These are phyloP conservation scores for Vombatus ursinus DNA, from an alignment of 2,113 vertebrate genomes.

Conservation along the genomic window DNA sequence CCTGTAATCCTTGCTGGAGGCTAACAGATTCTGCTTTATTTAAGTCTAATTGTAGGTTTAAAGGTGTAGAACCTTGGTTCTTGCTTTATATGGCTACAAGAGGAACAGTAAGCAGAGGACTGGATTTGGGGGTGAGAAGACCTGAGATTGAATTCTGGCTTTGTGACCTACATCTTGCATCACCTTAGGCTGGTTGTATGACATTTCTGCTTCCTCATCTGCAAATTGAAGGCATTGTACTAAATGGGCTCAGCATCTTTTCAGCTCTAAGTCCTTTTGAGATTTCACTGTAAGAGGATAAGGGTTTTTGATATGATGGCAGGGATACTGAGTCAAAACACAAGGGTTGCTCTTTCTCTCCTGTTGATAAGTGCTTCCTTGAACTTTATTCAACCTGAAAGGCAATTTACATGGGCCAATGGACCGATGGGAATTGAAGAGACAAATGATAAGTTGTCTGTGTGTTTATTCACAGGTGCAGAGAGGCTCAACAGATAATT, in stretches of 20 bases:
- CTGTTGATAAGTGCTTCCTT: not conserved
- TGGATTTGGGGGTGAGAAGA: not conserved
- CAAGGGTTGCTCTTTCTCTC: not conserved
- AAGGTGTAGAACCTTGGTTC: not conserved
- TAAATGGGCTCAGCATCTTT: not conserved
- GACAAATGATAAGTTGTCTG: too few species aligned
- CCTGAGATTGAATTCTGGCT: not conserved
- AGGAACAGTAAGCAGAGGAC: not conserved
- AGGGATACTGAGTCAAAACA: not conserved
- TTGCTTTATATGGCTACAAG: conserved; percentile 29
- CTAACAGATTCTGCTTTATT: conserved; percentile 15
- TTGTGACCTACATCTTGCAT: not conserved
- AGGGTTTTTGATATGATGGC: not conserved
- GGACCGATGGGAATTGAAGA: too few species aligned
- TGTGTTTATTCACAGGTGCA: too few species aligned
- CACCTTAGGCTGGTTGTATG: not conserved
- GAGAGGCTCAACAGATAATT: too few species aligned
- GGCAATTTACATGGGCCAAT: too few species aligned
- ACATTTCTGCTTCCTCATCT: not conserved
- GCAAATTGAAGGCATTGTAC: not conserved
- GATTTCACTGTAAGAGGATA: not conserved
- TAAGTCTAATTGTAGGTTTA: conserved; percentile 32
- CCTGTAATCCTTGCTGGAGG: conserved; percentile 8
- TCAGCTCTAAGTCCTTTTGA: not conserved
- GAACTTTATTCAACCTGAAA: too few species aligned